Base-by-base conservation (phyloP, 2,888 invertebrate genomes). In the Heteropelma amictum region DNA sequence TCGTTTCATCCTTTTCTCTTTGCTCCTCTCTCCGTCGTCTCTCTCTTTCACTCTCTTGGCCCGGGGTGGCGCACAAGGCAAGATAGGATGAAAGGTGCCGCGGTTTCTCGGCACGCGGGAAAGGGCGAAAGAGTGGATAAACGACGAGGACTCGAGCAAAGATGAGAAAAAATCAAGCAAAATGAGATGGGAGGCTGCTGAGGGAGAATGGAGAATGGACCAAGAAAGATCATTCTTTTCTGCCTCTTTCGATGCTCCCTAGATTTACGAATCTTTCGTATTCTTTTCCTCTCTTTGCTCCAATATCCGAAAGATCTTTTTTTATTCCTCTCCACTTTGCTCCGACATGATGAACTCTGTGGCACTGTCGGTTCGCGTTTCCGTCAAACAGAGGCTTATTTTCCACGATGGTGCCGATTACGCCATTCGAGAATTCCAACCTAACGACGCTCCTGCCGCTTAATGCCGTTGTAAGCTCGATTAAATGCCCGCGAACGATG, bases 221-320 rank as follows among this genome's bases (percentile, higher is more conserved):
- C 17, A 42, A 58, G 49, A 61, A 63, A 79, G 77, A 81, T 82
- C 80, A 84, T 82, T 82, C 78, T 79, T 80, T 82, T 84, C 82
- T 80, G 77, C 83, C 73, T n/a, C n/a, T 83, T 79, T 82, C 78
- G 80, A 82, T 54, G 53, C 73, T 77, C 77, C 74, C 80, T 78
- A 79, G 78, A 78, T 81, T 83, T 81, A 80, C 72, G 47, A 63
- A 64, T 65, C 71, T 51, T 74, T 53, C 54, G 67, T 51, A 69
- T 45, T 38, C 42, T 51, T 60, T 33, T 60, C n/a, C 51, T 51
- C 49, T 10, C 28, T 51, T 7, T 61, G 47, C 65, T 61, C 54
- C 54, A 70, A 65, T 70, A 70, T 75, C 65, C 54, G 30, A 51
- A 63, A 42, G 58, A 60, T 10, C 28, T 40, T 26, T 12, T 47